Evolutionary conservation across 2,888 invertebrate genomes (phyloP), one percentile per base, ranked within the genome.

Genomic region (Sarcophaga subvicina): DNA sequence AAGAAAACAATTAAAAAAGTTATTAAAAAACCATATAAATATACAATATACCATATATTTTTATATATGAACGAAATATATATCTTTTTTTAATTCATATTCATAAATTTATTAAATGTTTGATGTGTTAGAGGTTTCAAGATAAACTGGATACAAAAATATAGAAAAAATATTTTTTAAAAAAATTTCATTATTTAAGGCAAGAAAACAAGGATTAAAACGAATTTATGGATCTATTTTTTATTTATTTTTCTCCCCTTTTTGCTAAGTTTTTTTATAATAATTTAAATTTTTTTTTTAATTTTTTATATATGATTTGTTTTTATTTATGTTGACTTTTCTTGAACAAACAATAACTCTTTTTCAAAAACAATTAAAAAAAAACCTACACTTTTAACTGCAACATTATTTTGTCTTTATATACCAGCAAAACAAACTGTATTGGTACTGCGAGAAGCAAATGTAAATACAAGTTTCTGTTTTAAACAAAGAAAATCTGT

Each of bases 71-170:
- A 69, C 14, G 69, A 2, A 75, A 80, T 69, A 69, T 76, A 78
- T 8, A 37, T 37, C 0, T 37, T 37, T 81, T 80, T 49, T 71
- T 47, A 70, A 63, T 17, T 76, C 71, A 71, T 72, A 60, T 64
- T 80, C 67, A 83, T 77, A 75, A 80, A 78, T 79, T 78, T 49
- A 70, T 73, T 82, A 75, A 82, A 86, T 83, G 66, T 80, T 79
- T 59, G 37, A 54, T 71, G 71, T 83, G 71, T 83, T 73, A 80
- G 45, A 63, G 60, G 45, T 45, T 47, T 64, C 63, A 59, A 45
- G 62, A 47, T 25, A 75, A 72, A 70, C 17, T 54, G 54, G 12
- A 4, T 54, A 37, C 1, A 80, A n/a, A 64, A 54, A 22, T 17
- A 25, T 14, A 37, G 20, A 20, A 71, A n/a, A 72, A 25, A 67